Percentiles rank a stretch among this genome's conserved stretches.
These are phyloP conservation scores for Eupleurogrammus muticus DNA, from an alignment of 2,797 vertebrate species.

Conservation along the genomic window DNA sequence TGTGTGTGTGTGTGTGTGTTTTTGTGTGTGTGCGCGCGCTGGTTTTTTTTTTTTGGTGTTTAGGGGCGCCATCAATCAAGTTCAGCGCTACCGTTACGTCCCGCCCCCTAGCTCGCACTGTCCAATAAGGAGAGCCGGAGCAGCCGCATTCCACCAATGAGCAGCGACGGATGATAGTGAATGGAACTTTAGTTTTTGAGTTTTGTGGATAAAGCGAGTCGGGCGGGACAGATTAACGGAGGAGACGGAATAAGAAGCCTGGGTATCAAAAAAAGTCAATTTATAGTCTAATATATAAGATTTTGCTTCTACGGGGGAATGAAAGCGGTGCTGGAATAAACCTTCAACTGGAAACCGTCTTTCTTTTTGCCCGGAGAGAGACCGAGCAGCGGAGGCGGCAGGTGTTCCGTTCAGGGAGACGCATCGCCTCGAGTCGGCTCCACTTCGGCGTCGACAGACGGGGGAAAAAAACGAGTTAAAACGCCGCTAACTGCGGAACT, in stretches of 20 bases:
- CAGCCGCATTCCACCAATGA: slow-evolving; percentile 65
- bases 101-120: slow-evolving; percentile 38
- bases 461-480: slow-evolving; percentile 7
- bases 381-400: slow-evolving; percentile 60
- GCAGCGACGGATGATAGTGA: slow-evolving; percentile 66
- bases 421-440: slow-evolving; percentile 59
- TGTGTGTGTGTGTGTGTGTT: not conserved
- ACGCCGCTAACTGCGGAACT: not conserved
- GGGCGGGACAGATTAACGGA: slow-evolving; percentile 3
- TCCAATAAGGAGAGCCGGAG: slow-evolving; percentile 59
- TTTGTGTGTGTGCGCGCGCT: not conserved
- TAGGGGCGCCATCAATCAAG: slow-evolving; percentile 57
- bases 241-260: accelerated
- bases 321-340: not conserved
- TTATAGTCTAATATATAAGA: not conserved
- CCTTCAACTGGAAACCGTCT: not conserved
- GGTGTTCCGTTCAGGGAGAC: slow-evolving; percentile 73
- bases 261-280: slow-evolving; percentile 16
- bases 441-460: slow-evolving; percentile 37
- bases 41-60: not conserved
- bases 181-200: slow-evolving; percentile 76
- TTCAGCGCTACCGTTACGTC: not conserved
- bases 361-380: slow-evolving; percentile 33
- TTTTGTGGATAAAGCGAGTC: slow-evolving; percentile 46
- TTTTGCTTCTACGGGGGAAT: not conserved